phyloP scores from a whole-genome alignment of 2,113 vertebrate species.

The Lichenostomus cassidix region DNA sequence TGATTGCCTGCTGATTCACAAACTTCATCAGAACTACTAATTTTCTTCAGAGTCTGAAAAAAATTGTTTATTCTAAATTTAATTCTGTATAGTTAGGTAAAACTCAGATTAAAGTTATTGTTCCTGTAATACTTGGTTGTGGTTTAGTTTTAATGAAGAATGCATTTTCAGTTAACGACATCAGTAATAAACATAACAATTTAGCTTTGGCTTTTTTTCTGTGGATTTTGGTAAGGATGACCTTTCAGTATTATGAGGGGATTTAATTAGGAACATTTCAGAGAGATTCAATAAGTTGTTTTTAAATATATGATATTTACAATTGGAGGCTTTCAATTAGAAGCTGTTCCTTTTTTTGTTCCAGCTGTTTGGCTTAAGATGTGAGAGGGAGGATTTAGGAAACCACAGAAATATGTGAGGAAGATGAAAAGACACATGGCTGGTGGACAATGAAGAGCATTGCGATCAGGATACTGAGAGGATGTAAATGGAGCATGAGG shows the following conservation, averaged over 20 bases:
- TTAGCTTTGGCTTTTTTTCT: neutral
- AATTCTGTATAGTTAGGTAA: neutral
- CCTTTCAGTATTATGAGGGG: neutral
- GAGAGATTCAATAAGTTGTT: neutral
- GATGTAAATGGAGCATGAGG: neutral
- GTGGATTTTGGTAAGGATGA: neutral
- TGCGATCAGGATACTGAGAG: neutral
- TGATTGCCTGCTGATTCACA: neutral
- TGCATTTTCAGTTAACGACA: neutral
- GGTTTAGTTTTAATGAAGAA: neutral
- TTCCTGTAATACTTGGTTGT: neutral
- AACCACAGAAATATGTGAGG: neutral
- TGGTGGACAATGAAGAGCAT: neutral
- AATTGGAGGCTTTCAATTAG: neutral
- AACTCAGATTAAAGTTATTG: neutral
- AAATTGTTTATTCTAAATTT: neutral
- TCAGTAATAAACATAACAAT: neutral
- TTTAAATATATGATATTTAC: neutral
- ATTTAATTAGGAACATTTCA: neutral
- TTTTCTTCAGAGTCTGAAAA: neutral
- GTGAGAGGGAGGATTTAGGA: neutral
- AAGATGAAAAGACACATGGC: neutral
- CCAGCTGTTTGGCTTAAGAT: neutral
- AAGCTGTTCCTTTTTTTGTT: neutral
- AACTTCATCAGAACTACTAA: neutral